Percentiles rank a stretch among this genome's conserved stretches.
These are phyloP conservation scores for Andrena trimmerana DNA, from an alignment of 2,888 invertebrate species.

Conservation along the genomic window DNA sequence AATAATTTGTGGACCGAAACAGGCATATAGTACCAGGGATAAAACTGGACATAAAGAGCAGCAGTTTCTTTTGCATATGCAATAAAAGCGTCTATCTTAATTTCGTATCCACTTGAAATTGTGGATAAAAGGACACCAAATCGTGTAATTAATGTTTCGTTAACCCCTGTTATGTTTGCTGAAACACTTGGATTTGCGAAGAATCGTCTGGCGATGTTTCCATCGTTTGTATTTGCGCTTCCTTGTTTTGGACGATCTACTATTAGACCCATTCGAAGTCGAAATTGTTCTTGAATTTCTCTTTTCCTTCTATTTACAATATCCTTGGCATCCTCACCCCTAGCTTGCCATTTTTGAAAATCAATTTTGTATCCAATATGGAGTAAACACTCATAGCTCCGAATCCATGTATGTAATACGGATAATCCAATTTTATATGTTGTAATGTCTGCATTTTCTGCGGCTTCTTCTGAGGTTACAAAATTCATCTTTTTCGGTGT, in stretches of 20 bases:
- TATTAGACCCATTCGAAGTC: neutral
- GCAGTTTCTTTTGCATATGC: neutral
- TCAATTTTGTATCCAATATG: neutral
- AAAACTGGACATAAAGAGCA: neutral
- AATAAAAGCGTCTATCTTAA: neutral
- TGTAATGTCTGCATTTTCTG: neutral
- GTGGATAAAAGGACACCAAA: slow-evolving; percentile 78
- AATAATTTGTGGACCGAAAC: neutral
- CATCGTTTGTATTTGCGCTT: slow-evolving; percentile 9
- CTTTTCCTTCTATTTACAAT: slow-evolving; percentile 55
- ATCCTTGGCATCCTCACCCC: neutral
- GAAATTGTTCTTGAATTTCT: neutral
- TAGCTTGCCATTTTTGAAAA: slow-evolving; percentile 12
- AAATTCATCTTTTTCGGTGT: slow-evolving; percentile 11
- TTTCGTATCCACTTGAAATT: neutral
- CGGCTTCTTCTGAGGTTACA: neutral
- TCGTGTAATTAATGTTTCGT: slow-evolving; percentile 7
- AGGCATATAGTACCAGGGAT: neutral
- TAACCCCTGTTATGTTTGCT: neutral
- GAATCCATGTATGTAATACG: slow-evolving; percentile 5
- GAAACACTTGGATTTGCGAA: neutral
- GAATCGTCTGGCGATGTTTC: neutral
- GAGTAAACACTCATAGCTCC: neutral
- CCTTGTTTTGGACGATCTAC: slow-evolving; percentile 18
- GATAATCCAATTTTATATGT: neutral